Evolutionary conservation across 2,113 vertebrate genomes (phyloP).

Genomic region (Clarias gariepinus): DNA sequence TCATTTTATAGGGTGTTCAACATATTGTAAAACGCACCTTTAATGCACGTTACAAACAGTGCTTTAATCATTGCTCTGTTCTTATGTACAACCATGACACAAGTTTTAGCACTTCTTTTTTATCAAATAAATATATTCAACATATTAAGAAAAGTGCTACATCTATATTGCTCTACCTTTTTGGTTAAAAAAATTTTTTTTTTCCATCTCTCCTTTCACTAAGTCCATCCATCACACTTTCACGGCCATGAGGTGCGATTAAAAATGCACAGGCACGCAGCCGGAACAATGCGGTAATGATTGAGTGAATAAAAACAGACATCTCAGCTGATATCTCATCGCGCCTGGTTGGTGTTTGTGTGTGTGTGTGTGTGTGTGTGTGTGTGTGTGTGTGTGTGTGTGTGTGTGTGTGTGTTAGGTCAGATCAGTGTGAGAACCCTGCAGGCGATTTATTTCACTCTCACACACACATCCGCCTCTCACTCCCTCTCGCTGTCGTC

Average conservation of each 20-base stretch:
- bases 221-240: slow-evolving; percentile 7
- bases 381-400: background rate
- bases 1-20: background rate
- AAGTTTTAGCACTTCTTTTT: background rate
- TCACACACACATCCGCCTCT: slow-evolving; percentile 7
- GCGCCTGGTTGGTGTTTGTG: background rate
- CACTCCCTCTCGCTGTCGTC: slow-evolving; percentile 40
- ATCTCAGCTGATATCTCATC: slow-evolving; percentile 32
- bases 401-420: background rate
- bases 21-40: background rate
- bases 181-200: too few species aligned
- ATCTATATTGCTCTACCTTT: background rate
- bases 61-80: background rate
- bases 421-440: slow-evolving; percentile 22
- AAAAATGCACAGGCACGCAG: slow-evolving; percentile 31
- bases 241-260: slow-evolving; percentile 32
- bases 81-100: background rate
- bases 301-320: slow-evolving; percentile 47
- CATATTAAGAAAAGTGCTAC: background rate
- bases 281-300: slow-evolving; percentile 35
- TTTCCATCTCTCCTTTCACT: background rate
- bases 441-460: slow-evolving; percentile 12
- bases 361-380: slow-evolving; percentile 6
- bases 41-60: background rate
- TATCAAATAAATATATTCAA: background rate